Evolutionary conservation across 2,888 invertebrate species (phyloP).

Genomic region (Meteorus cinctellus): DNA sequence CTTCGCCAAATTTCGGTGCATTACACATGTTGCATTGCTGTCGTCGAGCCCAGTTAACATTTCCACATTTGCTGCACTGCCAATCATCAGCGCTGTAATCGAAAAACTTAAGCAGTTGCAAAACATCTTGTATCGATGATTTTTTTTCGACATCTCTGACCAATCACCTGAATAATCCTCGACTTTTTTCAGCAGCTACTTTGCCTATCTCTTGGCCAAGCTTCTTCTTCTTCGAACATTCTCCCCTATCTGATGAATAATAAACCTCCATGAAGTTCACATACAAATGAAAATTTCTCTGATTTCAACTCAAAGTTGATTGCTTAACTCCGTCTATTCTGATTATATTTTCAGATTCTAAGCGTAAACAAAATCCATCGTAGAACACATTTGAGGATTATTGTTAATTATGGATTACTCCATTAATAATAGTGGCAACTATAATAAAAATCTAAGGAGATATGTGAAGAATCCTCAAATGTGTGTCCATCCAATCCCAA

Average conservation of each 20-base stretch:
- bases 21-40: slow-evolving; percentile 99
- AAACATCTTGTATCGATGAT: neutral
- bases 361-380: no score
- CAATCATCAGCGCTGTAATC: slow-evolving; percentile 96
- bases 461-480: no score
- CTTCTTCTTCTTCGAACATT: slow-evolving; percentile 82
- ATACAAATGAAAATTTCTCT: neutral
- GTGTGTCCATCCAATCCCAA: no score
- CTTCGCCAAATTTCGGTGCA: slow-evolving; percentile 97
- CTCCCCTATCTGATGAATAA: slow-evolving; percentile 70
- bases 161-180: slow-evolving; percentile 82
- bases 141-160: slow-evolving; percentile 16
- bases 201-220: slow-evolving; percentile 98
- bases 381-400: no score
- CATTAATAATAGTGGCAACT: neutral
- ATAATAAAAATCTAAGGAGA: neutral
- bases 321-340: no score
- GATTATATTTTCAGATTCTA: no score
- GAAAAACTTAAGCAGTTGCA: neutral
- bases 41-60: slow-evolving; percentile 98
- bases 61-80: slow-evolving; percentile 99
- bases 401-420: no score
- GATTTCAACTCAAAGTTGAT: no score
- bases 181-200: slow-evolving; percentile 97
- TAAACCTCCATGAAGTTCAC: slow-evolving; percentile 33